Evolutionary conservation across 2,113 vertebrate genomes (phyloP), one percentile per base, ranked within the genome.

Genomic region (Sander lucioperca): DNA sequence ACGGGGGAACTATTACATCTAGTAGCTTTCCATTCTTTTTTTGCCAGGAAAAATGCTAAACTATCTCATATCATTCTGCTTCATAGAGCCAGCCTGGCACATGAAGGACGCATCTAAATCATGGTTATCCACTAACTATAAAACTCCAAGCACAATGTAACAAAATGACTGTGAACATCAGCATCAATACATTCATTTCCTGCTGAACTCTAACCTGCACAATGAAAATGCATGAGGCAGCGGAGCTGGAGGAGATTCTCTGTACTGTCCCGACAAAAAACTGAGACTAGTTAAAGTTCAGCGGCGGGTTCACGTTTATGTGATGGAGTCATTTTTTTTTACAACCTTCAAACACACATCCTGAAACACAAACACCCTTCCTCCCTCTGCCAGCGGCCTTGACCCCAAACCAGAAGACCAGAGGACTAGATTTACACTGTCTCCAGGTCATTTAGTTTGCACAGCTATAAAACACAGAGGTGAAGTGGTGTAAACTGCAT

Each of bases 321-420:
- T 47, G 50, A 53, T 39, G 50, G 30, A 33, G 33, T 33, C 5
- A 6, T 33, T 33, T 6, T 33, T 33, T 33, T 33, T 33, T 66
- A 25, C 74, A 57, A 54, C 77, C 56, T 73, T n/a, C 30, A 36
- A 74, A 82, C 71, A 47, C 21, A 69, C 78, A 76, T 64, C 64
- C 74, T 67, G 51, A 53, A 51, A 70, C 72, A 58, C 64, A 66
- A 75, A 83, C 75, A 66, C 39, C 36, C 69, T 69, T 81, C 74
- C 74, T 74, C 57, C 74, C 74, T 71, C 57, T 0, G 51, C 58
- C 51, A 36, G 65, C 61, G 33, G 45, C 61, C 74, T 30, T 74
- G 79, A 89, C 77, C 58, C 69, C 58, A 74, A 64, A 77, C 50
- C 59, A 62, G 79, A 56, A 66, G 59, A 54, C 64, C 36, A 48